Percentiles rank a stretch among this genome's conserved stretches.
Evolutionary conservation across 2,888 invertebrate species (phyloP).

Genomic region (Rhimphoctona megacephalus): DNA sequence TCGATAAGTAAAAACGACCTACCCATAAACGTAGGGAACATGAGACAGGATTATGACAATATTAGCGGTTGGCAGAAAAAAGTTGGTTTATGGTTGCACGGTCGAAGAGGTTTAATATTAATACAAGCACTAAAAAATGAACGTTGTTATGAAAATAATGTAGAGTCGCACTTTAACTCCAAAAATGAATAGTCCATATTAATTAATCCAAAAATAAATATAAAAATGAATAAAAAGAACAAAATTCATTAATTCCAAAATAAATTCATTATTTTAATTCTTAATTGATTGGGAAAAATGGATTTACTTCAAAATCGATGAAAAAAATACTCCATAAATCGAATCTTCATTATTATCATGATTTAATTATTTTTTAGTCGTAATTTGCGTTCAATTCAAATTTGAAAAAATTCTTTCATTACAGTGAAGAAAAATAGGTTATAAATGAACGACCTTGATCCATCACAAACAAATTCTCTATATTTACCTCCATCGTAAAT

Average conservation of each 20-base stretch:
- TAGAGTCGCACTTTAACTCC: background rate
- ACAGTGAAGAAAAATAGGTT: background rate
- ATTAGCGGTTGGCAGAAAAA: background rate
- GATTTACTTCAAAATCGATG: too few species aligned
- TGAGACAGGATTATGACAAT: constrained; percentile 10
- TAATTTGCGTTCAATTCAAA: background rate
- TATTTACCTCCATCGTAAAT: background rate
- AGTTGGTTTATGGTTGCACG: background rate
- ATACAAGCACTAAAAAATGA: background rate
- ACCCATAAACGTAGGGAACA: constrained; percentile 7
- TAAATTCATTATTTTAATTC: background rate
- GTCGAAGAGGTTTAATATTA: background rate
- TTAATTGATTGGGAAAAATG: background rate
- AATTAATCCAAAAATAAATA: background rate
- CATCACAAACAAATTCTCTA: background rate
- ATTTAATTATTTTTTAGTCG: too few species aligned
- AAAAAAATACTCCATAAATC: too few species aligned
- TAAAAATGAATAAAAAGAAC: background rate
- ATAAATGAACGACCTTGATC: background rate
- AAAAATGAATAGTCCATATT: background rate
- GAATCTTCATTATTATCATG: too few species aligned
- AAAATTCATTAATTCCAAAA: background rate
- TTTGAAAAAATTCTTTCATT: background rate
- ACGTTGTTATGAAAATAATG: background rate
- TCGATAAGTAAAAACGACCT: constrained; percentile 35